Percentiles rank a stretch among this genome's conserved stretches.
Conservation (phyloP, 2,888 invertebrate species). For the Argyresthia goedartella region DNA sequence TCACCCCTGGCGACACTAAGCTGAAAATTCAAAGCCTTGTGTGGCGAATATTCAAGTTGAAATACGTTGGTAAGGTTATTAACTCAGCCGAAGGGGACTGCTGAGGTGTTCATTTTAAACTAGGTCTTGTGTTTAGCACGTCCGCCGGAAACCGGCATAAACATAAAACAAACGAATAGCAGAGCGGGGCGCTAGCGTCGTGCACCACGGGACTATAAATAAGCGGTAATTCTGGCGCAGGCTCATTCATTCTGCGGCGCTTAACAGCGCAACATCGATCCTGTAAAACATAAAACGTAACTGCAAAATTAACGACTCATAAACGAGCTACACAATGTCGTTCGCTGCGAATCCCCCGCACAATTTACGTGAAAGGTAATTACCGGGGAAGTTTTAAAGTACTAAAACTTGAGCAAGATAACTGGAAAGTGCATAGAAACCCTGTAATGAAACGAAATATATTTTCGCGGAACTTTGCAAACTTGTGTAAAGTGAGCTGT, state of each 20-base stretch:
- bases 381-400: background rate
- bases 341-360: background rate
- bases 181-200: background rate
- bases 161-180: background rate
- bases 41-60: too few species aligned
- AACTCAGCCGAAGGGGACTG: too few species aligned
- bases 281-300: constrained; percentile 1
- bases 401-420: constrained; percentile 2
- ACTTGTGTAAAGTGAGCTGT: too few species aligned
- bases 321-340: background rate
- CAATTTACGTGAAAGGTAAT: constrained; percentile 1
- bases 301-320: constrained; percentile 2
- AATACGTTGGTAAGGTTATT: too few species aligned
- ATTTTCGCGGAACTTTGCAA: too few species aligned
- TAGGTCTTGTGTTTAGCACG: background rate
- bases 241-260: background rate
- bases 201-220: background rate
- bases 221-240: background rate
- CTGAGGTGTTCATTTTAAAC: too few species aligned
- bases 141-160: background rate
- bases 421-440: background rate
- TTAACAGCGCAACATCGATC: background rate
- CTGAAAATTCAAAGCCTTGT: too few species aligned
- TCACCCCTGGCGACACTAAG: too few species aligned
- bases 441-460: too few species aligned